Evolutionary conservation across 2,888 invertebrate species (phyloP).

Genomic region (Sarcophaga variegata): DNA sequence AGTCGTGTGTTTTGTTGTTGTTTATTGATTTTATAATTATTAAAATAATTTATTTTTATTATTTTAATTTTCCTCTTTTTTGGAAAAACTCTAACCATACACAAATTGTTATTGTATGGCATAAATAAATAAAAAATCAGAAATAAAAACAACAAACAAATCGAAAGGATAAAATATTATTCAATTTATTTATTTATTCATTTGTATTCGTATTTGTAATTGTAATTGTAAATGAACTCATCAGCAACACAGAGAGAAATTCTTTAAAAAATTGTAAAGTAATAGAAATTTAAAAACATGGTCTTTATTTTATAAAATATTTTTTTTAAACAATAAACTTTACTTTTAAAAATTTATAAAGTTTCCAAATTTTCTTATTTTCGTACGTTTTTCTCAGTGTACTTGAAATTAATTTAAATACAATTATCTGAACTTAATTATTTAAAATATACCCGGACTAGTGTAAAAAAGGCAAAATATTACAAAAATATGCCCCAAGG

Average conservation of each 20-base stretch:
- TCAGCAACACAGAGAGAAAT: not conserved
- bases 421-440: conserved; percentile 52
- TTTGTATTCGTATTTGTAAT: conserved; percentile 44
- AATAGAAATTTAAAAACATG: no score
- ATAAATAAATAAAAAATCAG: conserved; percentile 12
- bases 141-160: conserved; percentile 35
- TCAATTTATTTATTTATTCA: conserved; percentile 25
- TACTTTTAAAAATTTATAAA: no score
- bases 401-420: conserved; percentile 5
- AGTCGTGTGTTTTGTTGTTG: no score
- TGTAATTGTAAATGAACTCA: conserved; percentile 25
- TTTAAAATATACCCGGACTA: conserved; percentile 5
- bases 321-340: no score
- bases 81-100: no score
- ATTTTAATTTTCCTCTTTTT: no score
- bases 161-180: conserved; percentile 28
- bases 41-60: no score
- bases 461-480: conserved; percentile 24
- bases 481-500: conserved; percentile 29
- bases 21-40: no score
- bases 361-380: no score
- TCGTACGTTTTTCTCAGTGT: no score
- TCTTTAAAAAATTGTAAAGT: not conserved
- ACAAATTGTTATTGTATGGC: no score
- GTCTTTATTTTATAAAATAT: no score